Evolutionary conservation across 1,140 invertebrate species (phyloP), one percentile per base, ranked within the genome.

Genomic region (Pollicipes pollicipes): DNA sequence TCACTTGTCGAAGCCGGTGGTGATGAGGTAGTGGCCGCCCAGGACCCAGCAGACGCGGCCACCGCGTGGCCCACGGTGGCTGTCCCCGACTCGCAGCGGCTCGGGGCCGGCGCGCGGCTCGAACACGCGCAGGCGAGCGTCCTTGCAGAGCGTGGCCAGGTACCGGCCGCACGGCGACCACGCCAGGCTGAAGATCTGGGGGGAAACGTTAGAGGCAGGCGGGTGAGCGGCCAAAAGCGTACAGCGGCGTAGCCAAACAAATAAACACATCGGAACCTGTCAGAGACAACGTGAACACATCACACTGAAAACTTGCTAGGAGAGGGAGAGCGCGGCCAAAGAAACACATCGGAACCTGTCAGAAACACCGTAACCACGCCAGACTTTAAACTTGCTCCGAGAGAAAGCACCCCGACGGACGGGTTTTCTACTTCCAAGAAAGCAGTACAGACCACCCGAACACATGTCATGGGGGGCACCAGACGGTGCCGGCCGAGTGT

Each of bases 1-100:
- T 80, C 78, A 93, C 91, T 90, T 93, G 77, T 92, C 90, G 77
- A 97, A 97, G 68, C 93, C 93, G 69, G 89, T 89, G 70, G 93
- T 89, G 68, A 93, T 87, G 37, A 97, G 82, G 78, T 88, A 90
- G 73, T 87, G 84, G 21, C 89, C 93, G 75, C 91, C 85, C 0
- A 94, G 80, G 0, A 90, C 91, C 93, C 93, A 97, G 32, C 89
- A 85, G 66, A 95, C 83, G 73, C 94, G 83, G 27, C 90, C 93
- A 21, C 93, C 93, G 75, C 93, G 83, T 0, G 86, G 89, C 13
- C 93, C 93, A 30, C 87, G 85, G 0, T 92, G 91, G 0, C 92
- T 92, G 74, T 87, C 86, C 0, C 93, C 94, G 77, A 88, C 87
- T 73, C 84, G 83, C 2, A 93, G 81, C 3, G 92, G 85, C 24